A percentile compares a stretch with the other conserved stretches of the same genome.
Evolutionary conservation across 2,113 vertebrate genomes (phyloP).

Genomic region (Seriola rivoliana): DNA sequence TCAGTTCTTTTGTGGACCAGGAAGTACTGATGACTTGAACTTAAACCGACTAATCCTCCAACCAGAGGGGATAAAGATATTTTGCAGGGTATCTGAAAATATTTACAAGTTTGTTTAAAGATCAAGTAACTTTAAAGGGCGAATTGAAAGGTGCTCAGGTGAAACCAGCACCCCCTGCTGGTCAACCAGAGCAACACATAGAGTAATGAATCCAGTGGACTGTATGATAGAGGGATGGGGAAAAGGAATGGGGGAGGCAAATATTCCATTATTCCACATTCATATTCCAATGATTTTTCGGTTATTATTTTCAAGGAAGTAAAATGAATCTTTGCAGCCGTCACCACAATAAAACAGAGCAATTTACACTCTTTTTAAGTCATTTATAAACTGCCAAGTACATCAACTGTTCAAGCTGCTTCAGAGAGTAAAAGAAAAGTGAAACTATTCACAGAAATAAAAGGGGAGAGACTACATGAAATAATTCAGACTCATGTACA

Average conservation of each 20-base stretch:
- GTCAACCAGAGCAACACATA: slow-evolving; percentile 51
- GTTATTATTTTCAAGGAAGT: slow-evolving; percentile 58
- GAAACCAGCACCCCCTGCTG: slow-evolving; percentile 64
- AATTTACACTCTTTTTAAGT: slow-evolving; percentile 50
- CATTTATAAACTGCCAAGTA: slow-evolving; percentile 68
- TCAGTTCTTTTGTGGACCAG: not conserved
- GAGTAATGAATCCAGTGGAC: slow-evolving; percentile 31
- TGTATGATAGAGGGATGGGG: slow-evolving; percentile 10
- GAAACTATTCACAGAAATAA: slow-evolving; percentile 75
- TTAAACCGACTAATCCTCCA: slow-evolving; percentile 15
- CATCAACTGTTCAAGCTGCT: slow-evolving; percentile 82
- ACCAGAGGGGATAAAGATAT: slow-evolving; percentile 3
- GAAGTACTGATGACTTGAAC: slow-evolving; percentile 4
- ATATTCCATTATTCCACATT: slow-evolving; percentile 64
- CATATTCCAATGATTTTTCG: slow-evolving; percentile 58
- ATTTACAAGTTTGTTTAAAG: slow-evolving; percentile 72
- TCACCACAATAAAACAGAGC: slow-evolving; percentile 82
- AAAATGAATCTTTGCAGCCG: slow-evolving; percentile 74
- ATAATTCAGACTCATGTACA: slow-evolving; percentile 82
- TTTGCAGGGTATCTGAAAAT: slow-evolving; percentile 53
- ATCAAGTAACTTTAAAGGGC: slow-evolving; percentile 53
- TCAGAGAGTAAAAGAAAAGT: slow-evolving; percentile 60
- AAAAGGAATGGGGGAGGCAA: slow-evolving; percentile 35
- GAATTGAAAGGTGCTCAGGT: slow-evolving; percentile 43
- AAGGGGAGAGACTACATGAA: slow-evolving; percentile 67